Evolutionary conservation across 2,113 vertebrate species (phyloP), one percentile per base, ranked within the genome.

Genomic region (Pseudopipra pipra): DNA sequence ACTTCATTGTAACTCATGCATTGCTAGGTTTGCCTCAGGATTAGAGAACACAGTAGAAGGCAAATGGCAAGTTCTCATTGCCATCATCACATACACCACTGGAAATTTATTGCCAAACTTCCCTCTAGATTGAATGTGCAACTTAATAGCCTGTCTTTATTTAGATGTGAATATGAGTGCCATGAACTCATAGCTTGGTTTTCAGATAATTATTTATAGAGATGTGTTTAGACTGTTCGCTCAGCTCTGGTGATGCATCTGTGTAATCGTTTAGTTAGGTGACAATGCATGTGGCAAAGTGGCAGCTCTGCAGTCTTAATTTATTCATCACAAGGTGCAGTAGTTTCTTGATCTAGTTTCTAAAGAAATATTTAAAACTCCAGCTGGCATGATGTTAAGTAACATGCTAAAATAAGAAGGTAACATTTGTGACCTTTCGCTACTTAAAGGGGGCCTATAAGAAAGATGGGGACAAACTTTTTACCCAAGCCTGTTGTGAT

Each of bases 291-390:
- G 44, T 54, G 39, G 87, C 55, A 88, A 79, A 76, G 59, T 74
- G 55, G 63, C 46, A 94, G 51, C 67, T 96, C 87, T 62, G 75
- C 62, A 94, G 63, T 74, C 63, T 85, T 93, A 83, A 96, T 96
- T 83, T 92, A 83, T 88, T 93, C 88, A 94, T 83, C 75, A 86
- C 59, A 92, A 92, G 70, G 80, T 89, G 49, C 68, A 90, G 55
- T 87, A 61, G 41, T 63, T 94, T 90, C 88, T 85, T 81, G 70
- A 81, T 89, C 66, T 46, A 72, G 44, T 89, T 95, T 87, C 76
- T 93, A 70, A 33, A 93, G 72, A 88, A 96, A 92, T 82, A 87
- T 82, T 93, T 91, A 94, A 95, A 90, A 46, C 54, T 87, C 88
- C 92, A 97, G 61, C 56, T 96, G 92, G 83, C 2, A 0, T 0